Evolutionary conservation across 2,888 invertebrate genomes (phyloP).

Genomic region (Acanthoscelides obtectus): DNA sequence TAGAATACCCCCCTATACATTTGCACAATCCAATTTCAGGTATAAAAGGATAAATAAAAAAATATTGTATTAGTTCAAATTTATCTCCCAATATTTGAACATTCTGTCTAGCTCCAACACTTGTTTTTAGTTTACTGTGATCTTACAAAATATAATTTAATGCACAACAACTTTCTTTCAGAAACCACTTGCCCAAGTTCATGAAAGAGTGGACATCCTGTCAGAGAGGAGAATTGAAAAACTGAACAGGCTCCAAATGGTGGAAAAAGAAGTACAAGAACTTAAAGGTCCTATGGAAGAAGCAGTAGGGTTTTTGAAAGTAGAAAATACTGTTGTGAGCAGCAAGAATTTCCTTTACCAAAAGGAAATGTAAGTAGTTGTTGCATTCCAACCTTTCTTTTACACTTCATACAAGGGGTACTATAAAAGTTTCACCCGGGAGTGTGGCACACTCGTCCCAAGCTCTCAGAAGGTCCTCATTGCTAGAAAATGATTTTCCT

Average conservation of each 20-base stretch:
- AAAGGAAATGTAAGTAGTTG: constrained; percentile 62
- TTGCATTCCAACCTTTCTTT: too few relatives aligned
- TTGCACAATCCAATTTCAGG: too few relatives aligned
- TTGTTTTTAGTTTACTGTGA: background rate
- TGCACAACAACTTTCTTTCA: constrained; percentile 45
- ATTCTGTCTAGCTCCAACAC: background rate
- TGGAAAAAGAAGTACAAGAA: constrained; percentile 76
- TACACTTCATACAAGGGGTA: too few relatives aligned
- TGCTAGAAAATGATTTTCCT: too few relatives aligned
- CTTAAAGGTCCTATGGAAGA: constrained; percentile 74
- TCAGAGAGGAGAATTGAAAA: constrained; percentile 74
- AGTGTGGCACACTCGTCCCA: too few relatives aligned
- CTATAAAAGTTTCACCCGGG: too few relatives aligned
- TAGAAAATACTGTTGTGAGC: constrained; percentile 70
- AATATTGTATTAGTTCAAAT: too few relatives aligned
- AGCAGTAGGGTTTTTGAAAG: constrained; percentile 69
- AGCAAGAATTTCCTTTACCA: constrained; percentile 70
- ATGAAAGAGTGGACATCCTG: constrained; percentile 66
- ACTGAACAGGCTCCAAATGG: constrained; percentile 76
- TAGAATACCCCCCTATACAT: too few relatives aligned
- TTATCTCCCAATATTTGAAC: too few relatives aligned
- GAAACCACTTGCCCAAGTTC: constrained; percentile 73
- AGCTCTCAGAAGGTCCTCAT: too few relatives aligned
- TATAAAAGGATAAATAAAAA: too few relatives aligned
- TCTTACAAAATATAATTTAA: background rate